Percentiles rank a stretch among this genome's conserved stretches.
phyloP scores from a whole-genome alignment of 2,113 vertebrate genomes.

The Pelecanoides urinatrix region DNA sequence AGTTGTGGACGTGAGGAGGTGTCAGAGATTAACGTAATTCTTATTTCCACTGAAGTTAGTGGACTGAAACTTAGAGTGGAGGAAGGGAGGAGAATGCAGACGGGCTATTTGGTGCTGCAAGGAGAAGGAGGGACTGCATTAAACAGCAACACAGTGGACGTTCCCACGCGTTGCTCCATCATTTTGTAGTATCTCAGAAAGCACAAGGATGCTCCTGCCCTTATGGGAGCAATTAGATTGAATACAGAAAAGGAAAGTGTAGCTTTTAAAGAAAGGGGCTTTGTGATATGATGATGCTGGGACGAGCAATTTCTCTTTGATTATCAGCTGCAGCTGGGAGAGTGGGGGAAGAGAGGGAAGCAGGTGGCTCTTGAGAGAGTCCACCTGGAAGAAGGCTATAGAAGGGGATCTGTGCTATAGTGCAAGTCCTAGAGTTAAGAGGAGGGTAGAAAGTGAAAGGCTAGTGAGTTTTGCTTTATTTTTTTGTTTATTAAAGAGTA shows the following conservation, averaged over 20 bases:
- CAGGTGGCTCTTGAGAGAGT: neutral
- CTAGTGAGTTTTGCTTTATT: fast-evolving
- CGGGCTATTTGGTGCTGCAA: neutral
- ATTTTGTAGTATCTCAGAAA: neutral
- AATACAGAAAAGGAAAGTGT: neutral
- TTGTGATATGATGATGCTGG: neutral
- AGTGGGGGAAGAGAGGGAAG: neutral
- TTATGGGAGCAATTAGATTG: neutral
- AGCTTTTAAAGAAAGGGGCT: neutral
- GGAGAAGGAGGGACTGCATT: neutral
- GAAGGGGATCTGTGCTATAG: neutral
- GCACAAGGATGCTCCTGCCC: neutral
- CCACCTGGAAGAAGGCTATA: neutral
- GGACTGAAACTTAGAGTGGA: neutral
- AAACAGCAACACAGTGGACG: neutral
- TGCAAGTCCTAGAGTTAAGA: neutral
- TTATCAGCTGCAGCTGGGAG: neutral
- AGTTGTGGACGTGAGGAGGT: neutral
- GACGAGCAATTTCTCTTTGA: neutral
- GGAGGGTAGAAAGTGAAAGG: neutral
- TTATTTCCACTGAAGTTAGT: neutral
- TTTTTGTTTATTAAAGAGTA: neutral
- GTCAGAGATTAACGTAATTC: neutral
- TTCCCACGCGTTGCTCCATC: neutral
- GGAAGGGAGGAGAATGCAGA: neutral